A percentile compares a stretch with the other conserved stretches of the same genome.
Conservation (phyloP, 2,888 invertebrate species). For the Achlya flavicornis region DNA sequence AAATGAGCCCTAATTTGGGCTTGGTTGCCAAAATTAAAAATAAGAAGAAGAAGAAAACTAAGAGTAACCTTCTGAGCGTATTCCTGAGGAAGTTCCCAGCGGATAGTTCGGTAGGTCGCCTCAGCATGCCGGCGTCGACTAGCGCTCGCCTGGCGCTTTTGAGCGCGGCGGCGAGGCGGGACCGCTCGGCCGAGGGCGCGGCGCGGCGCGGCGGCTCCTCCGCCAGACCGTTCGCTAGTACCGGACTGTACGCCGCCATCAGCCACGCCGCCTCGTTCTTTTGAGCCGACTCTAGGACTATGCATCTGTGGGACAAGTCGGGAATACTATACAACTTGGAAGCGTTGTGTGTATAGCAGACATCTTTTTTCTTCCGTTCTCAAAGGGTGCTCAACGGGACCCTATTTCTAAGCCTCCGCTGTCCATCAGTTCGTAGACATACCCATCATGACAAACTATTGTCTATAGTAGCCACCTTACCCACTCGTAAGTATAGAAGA, state of each 20-base stretch:
- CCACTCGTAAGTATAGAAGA: no score
- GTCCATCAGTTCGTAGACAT: no score
- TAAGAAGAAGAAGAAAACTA: no score
- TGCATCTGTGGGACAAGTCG: constrained; percentile 86
- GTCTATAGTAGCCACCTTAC: no score
- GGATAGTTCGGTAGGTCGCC: constrained; percentile 89
- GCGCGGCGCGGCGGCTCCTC: constrained; percentile 84
- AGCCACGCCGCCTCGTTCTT: constrained; percentile 96
- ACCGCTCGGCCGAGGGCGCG: constrained; percentile 94
- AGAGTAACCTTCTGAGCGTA: constrained; percentile 88
- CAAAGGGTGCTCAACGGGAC: no score
- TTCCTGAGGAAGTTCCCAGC: constrained; percentile 94
- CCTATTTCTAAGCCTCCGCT: no score
- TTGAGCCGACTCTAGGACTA: constrained; percentile 95
- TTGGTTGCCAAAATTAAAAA: no score
- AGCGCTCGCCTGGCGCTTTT: constrained; percentile 92
- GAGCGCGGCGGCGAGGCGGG: constrained; percentile 93
- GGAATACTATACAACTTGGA: neutral
- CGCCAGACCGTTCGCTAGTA: constrained; percentile 91
- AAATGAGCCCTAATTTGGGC: no score
- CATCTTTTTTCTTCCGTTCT: no score
- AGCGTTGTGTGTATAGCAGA: no score
- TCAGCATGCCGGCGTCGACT: constrained; percentile 91
- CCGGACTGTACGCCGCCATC: constrained; percentile 95
- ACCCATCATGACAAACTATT: no score